A percentile compares a stretch with the other conserved stretches of the same genome.
phyloP scores from a whole-genome alignment of 2,113 vertebrate genomes.

The Azemiops feae region DNA sequence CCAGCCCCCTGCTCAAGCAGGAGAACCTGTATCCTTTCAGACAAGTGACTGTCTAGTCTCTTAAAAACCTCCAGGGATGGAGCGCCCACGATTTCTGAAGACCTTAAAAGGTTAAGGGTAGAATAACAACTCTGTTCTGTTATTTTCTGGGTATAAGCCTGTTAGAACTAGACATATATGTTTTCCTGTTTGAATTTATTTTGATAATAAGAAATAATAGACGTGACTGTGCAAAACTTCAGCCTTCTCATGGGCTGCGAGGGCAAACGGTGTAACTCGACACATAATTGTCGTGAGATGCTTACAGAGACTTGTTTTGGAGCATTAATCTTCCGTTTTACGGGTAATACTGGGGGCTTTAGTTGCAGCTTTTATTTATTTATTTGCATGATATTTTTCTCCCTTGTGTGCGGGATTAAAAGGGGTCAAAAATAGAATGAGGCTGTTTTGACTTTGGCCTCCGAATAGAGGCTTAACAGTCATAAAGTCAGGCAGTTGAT shows the following conservation, averaged over 20 bases:
- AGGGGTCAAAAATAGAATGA: neutral
- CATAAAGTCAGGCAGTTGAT: accelerated
- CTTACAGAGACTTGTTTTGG: accelerated
- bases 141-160: neutral
- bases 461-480: neutral
- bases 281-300: accelerated
- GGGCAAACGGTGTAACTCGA: neutral
- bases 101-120: too few species aligned
- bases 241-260: neutral
- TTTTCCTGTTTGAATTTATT: neutral
- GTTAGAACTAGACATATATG: neutral
- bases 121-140: neutral
- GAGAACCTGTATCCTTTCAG: too few species aligned
- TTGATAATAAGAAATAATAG: neutral
- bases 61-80: too few species aligned
- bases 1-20: too few species aligned
- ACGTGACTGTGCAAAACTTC: neutral
- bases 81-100: too few species aligned
- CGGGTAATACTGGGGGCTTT: neutral
- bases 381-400: neutral
- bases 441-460: accelerated
- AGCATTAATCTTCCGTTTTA: neutral
- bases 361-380: neutral
- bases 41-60: too few species aligned
- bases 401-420: neutral